Percentiles rank a stretch among this genome's conserved stretches.
phyloP scores from a whole-genome alignment of 2,797 vertebrate species.

The Myotis findleyi region DNA sequence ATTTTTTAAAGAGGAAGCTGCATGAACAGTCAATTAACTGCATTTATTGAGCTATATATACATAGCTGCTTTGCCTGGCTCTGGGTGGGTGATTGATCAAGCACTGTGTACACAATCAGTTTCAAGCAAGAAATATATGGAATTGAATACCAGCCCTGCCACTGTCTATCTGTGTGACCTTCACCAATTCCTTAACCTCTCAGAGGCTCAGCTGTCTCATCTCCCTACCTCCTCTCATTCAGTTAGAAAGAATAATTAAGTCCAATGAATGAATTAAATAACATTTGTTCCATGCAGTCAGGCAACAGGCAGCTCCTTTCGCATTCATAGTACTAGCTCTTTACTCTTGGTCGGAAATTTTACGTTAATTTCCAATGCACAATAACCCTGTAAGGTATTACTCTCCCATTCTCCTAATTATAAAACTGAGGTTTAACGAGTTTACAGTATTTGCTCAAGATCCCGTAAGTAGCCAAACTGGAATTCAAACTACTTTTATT shows the following conservation, averaged over 20 bases:
- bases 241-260: background rate
- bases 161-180: background rate
- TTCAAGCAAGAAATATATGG: background rate
- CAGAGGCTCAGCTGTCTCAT: background rate
- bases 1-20: background rate
- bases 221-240: background rate
- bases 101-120: background rate
- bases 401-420: background rate
- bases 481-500: slow-evolving; percentile 6
- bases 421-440: slow-evolving; percentile 26
- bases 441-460: background rate
- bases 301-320: background rate
- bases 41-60: background rate
- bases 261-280: background rate
- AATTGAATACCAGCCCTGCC: background rate
- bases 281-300: background rate
- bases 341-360: background rate
- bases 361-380: background rate
- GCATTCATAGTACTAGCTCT: background rate
- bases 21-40: background rate
- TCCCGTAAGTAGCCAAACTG: background rate
- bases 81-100: background rate
- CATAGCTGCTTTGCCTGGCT: background rate
- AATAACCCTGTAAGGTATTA: background rate
- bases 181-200: background rate